Base-by-base conservation (phyloP, 2,888 invertebrate species). In the Melieria omissa region DNA sequence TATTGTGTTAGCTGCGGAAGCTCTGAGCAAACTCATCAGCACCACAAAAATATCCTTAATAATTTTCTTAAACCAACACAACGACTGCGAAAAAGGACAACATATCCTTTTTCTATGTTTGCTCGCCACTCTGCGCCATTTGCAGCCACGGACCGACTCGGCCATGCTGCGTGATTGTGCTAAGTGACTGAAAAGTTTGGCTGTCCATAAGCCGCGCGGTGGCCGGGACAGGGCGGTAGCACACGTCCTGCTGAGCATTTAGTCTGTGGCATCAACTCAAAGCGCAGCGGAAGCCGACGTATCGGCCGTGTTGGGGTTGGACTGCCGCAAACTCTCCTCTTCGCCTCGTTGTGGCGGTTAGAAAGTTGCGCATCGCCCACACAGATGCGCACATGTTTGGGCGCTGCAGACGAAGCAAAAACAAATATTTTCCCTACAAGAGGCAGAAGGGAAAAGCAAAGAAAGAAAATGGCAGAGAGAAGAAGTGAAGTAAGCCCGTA, bases 31-130 rank as follows among this genome's bases (percentile, higher is more conserved):
- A 83, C 82, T 84, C 83, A 83, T 83, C 81, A 82, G 78, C 78
- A 80, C 81, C 83, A 83, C 83, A 82, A 80, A 81, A 79, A 83
- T 83, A 82, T 84, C 81, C 83, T 83, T 83, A 82, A 83, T 84
- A 83, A 81, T 81, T 81, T 84, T 80, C 81, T 80, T 82, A 83
- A 83, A 82, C 79, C 79, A 84, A 83, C 81, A 81, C 67, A 68
- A 52, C 55, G 54, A 12, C 44, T 12, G 29, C n/a, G 10, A 57
- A 57, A 58, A 58, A 58, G 64, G 72, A 54, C 12, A 42, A 68
- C 63, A 65, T 47, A 72, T 70, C 54, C 45, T 55, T 63, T 57
- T 14, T 69, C 55, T 44, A 62, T 63, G 16, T 57, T 70, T 46
- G n/a, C 44, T 10, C 45, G 44, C 7, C 54, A 5, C 79, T 79